Base-by-base conservation (phyloP, 2,888 invertebrate genomes). In the Ceramica pisi region DNA sequence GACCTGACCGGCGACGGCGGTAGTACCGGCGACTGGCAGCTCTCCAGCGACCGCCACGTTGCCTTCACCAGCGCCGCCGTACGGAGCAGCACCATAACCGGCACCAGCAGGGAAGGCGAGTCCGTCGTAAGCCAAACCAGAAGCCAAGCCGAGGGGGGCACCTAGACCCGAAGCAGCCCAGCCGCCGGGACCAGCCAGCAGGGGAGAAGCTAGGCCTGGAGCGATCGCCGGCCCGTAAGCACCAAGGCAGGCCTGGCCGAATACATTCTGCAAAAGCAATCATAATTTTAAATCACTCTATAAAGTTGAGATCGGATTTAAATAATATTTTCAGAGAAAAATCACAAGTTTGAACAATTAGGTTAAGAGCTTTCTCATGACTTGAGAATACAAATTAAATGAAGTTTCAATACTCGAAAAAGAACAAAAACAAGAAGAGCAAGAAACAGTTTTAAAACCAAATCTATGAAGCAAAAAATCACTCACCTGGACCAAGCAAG, bases 401-500 rank as follows among this genome's bases (percentile, higher is more conserved):
- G n/a, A 1, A 35, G 23, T 4, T 31, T 31, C 31, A 31, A 26
- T 2, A 35, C 10, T 2, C 2, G 31, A 21, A 31, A 26, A n/a
- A 26, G 19, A 19, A 10, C 3, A 19, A 31, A 26, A 56, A 56
- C 14, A 41, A 64, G 31, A 41, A 9, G 0, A 26, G 12, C 16
- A 35, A n/a, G 31, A 31, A 31, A 31, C 31, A 31, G 31, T 5
- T 35, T 35, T 35, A 3, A 35, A 35, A 35, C 35, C 35, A 41
- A 41, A 35, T 35, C 35, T 35, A 5, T 7, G 53, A 1, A 16
- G 19, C 14, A n/a, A 1, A 38, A 10, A 9, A 23, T 12, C 1
- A 67, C 74, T 71, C 70, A 91, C 90, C 81, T 90, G 89, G 62
- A 89, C 66, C 77, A 90, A 84, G 84, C 86, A 89, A 81, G 87